Conservation (phyloP, 2,113 vertebrate genomes). For the Micromys minutus region DNA sequence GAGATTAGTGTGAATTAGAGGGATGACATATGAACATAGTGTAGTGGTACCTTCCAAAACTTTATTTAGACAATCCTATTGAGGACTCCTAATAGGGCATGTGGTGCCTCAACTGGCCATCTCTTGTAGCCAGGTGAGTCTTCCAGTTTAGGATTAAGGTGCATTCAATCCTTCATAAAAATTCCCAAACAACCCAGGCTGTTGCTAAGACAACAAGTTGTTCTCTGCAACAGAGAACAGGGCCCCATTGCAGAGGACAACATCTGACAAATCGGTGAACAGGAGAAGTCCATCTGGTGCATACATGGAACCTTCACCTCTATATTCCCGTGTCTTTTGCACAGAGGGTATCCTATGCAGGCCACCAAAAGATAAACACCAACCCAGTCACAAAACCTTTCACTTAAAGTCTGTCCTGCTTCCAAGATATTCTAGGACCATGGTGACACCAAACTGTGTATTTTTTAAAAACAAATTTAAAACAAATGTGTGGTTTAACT, state of each 20-base stretch:
- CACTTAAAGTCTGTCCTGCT: not conserved
- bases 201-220: not conserved
- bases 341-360: not conserved
- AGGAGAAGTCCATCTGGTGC: not conserved
- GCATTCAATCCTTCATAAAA: not conserved
- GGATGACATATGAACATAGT: not conserved
- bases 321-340: not conserved
- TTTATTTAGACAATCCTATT: not conserved
- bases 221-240: not conserved
- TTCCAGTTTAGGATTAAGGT: not conserved
- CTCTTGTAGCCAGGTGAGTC: not conserved
- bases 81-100: not conserved
- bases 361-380: not conserved
- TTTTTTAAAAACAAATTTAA: no score
- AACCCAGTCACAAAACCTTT: not conserved
- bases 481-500: not conserved
- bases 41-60: not conserved
- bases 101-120: not conserved
- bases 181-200: not conserved
- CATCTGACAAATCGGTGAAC: not conserved
- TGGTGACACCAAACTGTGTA: not conserved
- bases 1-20: not conserved
- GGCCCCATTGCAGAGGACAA: not conserved
- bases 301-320: not conserved
- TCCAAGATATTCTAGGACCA: not conserved